A percentile compares a stretch with the other conserved stretches of the same genome.
These are phyloP conservation scores for Pachydiplax longipennis DNA, from an alignment of 2,888 invertebrate species.

Conservation along the genomic window DNA sequence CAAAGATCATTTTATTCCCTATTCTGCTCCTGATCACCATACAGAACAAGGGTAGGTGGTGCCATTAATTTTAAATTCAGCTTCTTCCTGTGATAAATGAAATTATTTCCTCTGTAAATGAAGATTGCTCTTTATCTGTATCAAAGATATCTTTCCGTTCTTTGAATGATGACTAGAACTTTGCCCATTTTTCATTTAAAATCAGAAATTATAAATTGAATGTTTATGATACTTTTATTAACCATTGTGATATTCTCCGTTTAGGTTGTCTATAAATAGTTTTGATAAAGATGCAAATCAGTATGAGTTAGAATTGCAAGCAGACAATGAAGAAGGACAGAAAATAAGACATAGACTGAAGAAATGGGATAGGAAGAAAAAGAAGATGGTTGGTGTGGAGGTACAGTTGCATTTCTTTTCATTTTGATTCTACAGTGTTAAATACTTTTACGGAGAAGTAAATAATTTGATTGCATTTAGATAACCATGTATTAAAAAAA, in stretches of 20 bases:
- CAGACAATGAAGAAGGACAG: conserved; percentile 76
- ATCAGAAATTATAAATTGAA: conserved; percentile 1
- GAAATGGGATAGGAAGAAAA: conserved; percentile 94
- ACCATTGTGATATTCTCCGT: conserved; percentile 51
- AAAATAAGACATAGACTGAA: conserved; percentile 68
- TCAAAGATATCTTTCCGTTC: too few relatives aligned
- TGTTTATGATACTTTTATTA: conserved; percentile 39
- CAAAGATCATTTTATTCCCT: conserved; percentile 87
- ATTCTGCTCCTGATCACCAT: conserved; percentile 82
- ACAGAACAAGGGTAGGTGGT: conserved; percentile 77
- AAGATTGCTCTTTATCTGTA: too few relatives aligned
- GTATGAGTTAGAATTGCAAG: conserved; percentile 83
- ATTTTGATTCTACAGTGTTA: too few relatives aligned
- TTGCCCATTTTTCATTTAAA: neutral
- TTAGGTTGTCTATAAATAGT: conserved; percentile 75
- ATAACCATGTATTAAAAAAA: too few relatives aligned
- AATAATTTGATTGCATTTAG: too few relatives aligned
- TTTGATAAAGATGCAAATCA: conserved; percentile 82
- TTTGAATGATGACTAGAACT: too few relatives aligned
- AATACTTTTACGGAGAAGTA: too few relatives aligned
- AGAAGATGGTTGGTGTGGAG: conserved; percentile 86
- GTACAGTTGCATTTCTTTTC: conserved; percentile 59
- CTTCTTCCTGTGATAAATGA: conserved; percentile 31
- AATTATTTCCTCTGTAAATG: neutral
- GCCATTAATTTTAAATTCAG: neutral